A percentile compares a stretch with the other conserved stretches of the same genome.
phyloP scores from a whole-genome alignment of 2,888 invertebrate species.

The Lepetodrilus schrolli region DNA sequence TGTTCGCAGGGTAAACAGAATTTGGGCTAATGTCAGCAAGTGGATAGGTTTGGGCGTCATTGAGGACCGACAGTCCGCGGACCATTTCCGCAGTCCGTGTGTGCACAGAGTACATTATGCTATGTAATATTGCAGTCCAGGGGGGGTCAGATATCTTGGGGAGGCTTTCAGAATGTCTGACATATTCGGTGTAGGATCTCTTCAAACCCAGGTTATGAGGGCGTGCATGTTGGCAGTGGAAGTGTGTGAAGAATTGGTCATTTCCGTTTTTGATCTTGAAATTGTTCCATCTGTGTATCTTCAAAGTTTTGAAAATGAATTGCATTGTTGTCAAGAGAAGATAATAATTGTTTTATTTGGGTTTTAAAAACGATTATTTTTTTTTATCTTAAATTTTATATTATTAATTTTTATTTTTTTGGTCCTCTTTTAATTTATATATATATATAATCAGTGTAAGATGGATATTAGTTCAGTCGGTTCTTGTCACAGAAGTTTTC shows the following conservation, averaged over 20 bases:
- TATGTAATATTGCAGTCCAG: constrained; percentile 5
- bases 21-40: constrained; percentile 29
- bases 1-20: constrained; percentile 30
- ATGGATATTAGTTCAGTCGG: too few species aligned
- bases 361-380: too few species aligned
- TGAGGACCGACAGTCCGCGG: background rate
- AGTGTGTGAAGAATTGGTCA: background rate
- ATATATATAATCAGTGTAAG: too few species aligned
- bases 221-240: background rate
- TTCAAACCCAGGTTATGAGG: background rate
- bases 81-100: background rate
- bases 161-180: constrained; percentile 6
- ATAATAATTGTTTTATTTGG: too few species aligned
- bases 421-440: too few species aligned
- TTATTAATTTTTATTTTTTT: too few species aligned
- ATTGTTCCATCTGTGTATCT: too few species aligned
- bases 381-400: too few species aligned
- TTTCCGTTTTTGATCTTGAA: background rate
- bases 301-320: too few species aligned
- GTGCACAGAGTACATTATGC: background rate
- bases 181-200: background rate
- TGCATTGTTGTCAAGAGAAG: too few species aligned
- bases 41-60: constrained; percentile 21
- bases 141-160: background rate
- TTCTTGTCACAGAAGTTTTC: too few species aligned